Percentiles rank a stretch among this genome's conserved stretches.
phyloP scores from a whole-genome alignment of 2,888 invertebrate genomes.

The Julus scanicus region DNA sequence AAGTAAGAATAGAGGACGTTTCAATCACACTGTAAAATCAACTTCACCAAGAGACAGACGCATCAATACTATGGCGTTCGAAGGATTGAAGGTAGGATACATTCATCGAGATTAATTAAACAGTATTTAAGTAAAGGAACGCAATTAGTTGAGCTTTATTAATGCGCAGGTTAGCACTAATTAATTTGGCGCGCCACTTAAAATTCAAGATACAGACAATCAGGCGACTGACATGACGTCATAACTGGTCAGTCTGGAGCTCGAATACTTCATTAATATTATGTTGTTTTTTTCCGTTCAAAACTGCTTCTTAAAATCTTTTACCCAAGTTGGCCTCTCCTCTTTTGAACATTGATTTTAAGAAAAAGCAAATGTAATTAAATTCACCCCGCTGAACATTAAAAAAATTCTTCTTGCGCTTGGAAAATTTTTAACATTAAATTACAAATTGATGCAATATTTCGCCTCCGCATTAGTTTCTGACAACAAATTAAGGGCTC shows the following conservation, averaged over 20 bases:
- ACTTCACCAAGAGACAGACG: neutral
- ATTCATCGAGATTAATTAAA: neutral
- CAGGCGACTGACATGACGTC: slow-evolving; percentile 28
- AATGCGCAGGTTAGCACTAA: neutral
- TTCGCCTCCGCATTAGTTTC: too few species aligned
- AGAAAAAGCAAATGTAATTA: neutral
- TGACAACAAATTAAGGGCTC: neutral
- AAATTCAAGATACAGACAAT: slow-evolving; percentile 25
- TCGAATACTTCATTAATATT: neutral
- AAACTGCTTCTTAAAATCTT: neutral
- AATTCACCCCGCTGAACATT: neutral
- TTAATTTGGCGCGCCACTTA: neutral
- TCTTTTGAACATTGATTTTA: neutral
- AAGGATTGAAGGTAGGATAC: neutral
- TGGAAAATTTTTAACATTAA: neutral
- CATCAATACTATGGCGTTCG: neutral
- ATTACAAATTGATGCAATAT: neutral
- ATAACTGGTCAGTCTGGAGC: neutral
- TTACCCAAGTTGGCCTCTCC: neutral
- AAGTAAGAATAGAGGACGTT: neutral
- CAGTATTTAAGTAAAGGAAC: neutral
- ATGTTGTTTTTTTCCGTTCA: neutral
- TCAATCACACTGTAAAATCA: neutral
- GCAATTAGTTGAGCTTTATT: neutral
- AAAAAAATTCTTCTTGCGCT: neutral